Evolutionary conservation across 2,888 invertebrate genomes (phyloP).

Genomic region (Volucella zonaria): DNA sequence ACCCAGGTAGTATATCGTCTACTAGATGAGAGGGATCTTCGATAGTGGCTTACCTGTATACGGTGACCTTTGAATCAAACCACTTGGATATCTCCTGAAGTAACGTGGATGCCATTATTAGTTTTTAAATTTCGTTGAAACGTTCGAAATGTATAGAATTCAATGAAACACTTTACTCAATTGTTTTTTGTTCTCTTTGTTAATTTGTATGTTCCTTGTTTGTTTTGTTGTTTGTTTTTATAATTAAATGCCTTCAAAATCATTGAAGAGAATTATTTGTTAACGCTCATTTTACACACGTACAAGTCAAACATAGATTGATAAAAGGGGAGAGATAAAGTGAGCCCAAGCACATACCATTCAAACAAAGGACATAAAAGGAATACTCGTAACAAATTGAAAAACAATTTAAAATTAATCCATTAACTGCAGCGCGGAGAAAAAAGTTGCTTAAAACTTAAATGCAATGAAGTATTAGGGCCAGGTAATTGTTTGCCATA

Average conservation of each 20-base stretch:
- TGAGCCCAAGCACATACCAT: slow-evolving; percentile 9
- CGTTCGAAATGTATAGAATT: not conserved
- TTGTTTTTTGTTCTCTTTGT: slow-evolving; percentile 36
- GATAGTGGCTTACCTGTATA: no score
- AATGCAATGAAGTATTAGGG: slow-evolving; percentile 36
- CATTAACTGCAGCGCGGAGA: not conserved
- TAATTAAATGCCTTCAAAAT: slow-evolving; percentile 46
- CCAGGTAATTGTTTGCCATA: no score
- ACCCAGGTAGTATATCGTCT: no score
- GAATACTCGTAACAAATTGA: not conserved
- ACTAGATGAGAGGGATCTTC: no score
- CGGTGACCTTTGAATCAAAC: no score
- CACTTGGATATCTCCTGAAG: no score
- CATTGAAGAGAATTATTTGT: slow-evolving; percentile 28
- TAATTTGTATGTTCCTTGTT: slow-evolving; percentile 10
- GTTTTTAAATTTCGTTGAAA: no score
- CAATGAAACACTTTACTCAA: slow-evolving; percentile 46
- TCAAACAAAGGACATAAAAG: not conserved
- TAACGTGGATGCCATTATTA: no score
- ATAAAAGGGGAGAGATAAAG: not conserved
- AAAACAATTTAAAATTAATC: slow-evolving; percentile 2
- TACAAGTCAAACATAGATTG: not conserved
- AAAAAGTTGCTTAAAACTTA: slow-evolving; percentile 11
- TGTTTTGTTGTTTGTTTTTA: not conserved
- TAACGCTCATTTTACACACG: slow-evolving; percentile 31